phyloP scores from a whole-genome alignment of 2,888 invertebrate species.

The Apamea crenata region DNA sequence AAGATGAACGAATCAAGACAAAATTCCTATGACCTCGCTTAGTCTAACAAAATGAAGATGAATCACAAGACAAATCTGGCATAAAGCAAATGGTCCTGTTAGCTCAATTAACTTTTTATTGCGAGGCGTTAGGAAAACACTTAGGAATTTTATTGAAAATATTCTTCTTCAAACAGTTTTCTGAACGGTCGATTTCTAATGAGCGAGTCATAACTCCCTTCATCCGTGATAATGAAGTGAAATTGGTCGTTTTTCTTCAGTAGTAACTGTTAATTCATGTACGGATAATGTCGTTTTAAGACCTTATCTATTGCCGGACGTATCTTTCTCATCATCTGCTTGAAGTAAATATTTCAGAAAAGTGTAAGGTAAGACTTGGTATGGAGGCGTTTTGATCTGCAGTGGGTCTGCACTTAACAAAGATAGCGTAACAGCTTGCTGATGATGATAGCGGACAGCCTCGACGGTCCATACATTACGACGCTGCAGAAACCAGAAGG shows the following conservation, averaged over 20 bases:
- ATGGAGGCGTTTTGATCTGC: neutral
- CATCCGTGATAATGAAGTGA: slow-evolving; percentile 5
- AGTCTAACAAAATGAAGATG: slow-evolving; percentile 40
- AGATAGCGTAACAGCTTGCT: too few species aligned
- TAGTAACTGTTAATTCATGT: neutral
- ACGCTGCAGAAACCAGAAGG: too few species aligned
- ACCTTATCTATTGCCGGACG: neutral
- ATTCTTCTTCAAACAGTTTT: slow-evolving; percentile 34
- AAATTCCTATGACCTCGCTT: slow-evolving; percentile 32
- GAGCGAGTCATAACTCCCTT: neutral
- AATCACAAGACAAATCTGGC: slow-evolving; percentile 43
- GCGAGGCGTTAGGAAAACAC: slow-evolving; percentile 51
- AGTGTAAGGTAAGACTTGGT: too few species aligned
- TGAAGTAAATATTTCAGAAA: too few species aligned
- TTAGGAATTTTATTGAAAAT: slow-evolving; percentile 52
- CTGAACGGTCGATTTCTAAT: slow-evolving; percentile 24
- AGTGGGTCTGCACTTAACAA: neutral
- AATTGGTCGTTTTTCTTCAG: neutral
- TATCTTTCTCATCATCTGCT: neutral
- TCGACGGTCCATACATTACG: too few species aligned
- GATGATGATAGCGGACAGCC: too few species aligned
- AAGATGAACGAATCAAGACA: slow-evolving; percentile 40
- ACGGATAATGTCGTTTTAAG: neutral
- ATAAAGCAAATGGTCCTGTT: slow-evolving; percentile 50
- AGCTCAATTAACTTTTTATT: slow-evolving; percentile 61